phyloP scores from a whole-genome alignment of 2,113 vertebrate genomes.

The Pelvicachromis taeniatus region DNA sequence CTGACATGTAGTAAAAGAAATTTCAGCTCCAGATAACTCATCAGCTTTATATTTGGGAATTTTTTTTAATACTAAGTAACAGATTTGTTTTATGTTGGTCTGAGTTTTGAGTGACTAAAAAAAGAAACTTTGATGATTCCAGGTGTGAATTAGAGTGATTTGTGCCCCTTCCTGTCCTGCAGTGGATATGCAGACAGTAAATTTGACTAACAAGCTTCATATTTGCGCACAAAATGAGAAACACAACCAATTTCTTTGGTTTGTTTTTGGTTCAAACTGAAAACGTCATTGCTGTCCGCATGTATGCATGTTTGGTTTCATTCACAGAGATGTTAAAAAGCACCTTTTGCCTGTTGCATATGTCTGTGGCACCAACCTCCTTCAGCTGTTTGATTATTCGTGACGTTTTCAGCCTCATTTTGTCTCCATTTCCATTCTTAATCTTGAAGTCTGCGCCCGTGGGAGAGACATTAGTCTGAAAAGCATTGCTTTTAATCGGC shows the following conservation, averaged over 20 bases:
- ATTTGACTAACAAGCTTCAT: constrained; percentile 1
- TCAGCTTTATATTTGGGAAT: neutral
- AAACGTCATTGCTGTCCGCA: constrained; percentile 21
- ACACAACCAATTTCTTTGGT: neutral
- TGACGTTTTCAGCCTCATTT: constrained; percentile 48
- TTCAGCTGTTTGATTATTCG: neutral
- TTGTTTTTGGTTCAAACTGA: constrained; percentile 29
- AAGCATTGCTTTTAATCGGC: neutral
- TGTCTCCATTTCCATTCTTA: neutral
- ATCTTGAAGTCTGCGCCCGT: neutral
- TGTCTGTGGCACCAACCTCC: neutral
- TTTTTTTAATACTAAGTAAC: neutral
- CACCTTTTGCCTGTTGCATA: neutral
- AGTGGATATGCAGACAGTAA: constrained; percentile 68
- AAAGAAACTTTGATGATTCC: neutral
- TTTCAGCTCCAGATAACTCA: neutral
- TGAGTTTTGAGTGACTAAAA: neutral
- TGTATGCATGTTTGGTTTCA: neutral
- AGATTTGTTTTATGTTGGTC: neutral
- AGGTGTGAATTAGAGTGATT: neutral
- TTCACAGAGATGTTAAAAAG: neutral
- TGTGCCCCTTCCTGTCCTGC: neutral
- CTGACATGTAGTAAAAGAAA: neutral
- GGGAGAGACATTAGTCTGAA: constrained; percentile 1
- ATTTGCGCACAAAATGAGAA: constrained; percentile 7